A percentile compares a stretch with the other conserved stretches of the same genome.
These are phyloP conservation scores for Sandelia bainsii DNA, from an alignment of 2,797 vertebrate genomes.

Conservation along the genomic window DNA sequence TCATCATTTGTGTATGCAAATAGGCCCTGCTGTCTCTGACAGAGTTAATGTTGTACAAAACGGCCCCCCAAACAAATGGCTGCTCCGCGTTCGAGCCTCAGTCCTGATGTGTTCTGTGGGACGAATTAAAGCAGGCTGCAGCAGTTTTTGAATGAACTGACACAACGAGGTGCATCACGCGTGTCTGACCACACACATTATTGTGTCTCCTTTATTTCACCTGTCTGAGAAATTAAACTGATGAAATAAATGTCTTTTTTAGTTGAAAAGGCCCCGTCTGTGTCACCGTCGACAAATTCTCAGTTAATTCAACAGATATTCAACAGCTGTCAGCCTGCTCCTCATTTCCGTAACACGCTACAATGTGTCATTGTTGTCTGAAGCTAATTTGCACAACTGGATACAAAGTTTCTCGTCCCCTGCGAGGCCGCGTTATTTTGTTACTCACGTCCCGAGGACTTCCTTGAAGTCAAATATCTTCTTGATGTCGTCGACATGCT, in stretches of 20 bases:
- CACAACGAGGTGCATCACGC: slow-evolving; percentile 25
- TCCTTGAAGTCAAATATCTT: slow-evolving; percentile 97
- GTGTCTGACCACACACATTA: slow-evolving; percentile 34
- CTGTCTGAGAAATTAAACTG: slow-evolving; percentile 2
- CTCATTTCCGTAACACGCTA: slow-evolving; percentile 31
- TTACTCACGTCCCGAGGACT: slow-evolving; percentile 96
- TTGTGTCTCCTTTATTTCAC: neutral
- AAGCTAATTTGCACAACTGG: slow-evolving; percentile 34
- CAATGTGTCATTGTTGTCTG: slow-evolving; percentile 30
- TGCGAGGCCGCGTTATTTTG: slow-evolving; percentile 6
- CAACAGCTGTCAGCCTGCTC: slow-evolving; percentile 73
- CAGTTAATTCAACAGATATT: slow-evolving; percentile 39
- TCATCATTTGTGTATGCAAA: slow-evolving; percentile 36
- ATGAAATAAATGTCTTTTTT: neutral
- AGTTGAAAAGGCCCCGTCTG: slow-evolving; percentile 26
- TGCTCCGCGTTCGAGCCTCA: neutral
- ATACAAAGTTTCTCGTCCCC: slow-evolving; percentile 62
- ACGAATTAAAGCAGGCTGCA: slow-evolving; percentile 25
- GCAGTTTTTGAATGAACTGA: slow-evolving; percentile 64
- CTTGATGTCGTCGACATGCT: slow-evolving; percentile 95
- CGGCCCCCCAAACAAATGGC: slow-evolving; percentile 31
- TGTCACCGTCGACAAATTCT: neutral
- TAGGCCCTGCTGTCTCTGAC: slow-evolving; percentile 31
- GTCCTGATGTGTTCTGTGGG: neutral
- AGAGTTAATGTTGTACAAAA: slow-evolving; percentile 29